phyloP scores from a whole-genome alignment of 1,140 invertebrate species.

The Zaprionus lachaisei region DNA sequence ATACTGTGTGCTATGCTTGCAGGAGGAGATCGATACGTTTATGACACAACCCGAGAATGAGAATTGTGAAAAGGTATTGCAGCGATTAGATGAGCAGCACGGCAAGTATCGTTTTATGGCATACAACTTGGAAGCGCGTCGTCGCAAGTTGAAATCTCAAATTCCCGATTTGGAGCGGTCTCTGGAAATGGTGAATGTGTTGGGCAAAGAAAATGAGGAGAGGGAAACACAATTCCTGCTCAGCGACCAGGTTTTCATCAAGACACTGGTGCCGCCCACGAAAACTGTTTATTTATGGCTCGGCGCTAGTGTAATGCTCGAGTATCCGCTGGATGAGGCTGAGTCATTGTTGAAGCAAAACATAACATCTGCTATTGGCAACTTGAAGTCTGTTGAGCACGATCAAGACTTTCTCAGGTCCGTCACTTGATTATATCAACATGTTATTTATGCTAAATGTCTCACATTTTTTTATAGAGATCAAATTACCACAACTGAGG shows the following conservation, averaged over 20 bases:
- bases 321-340: slow-evolving; percentile 97
- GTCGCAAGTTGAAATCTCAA: slow-evolving; percentile 93
- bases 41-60: slow-evolving; percentile 93
- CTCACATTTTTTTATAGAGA: slow-evolving; percentile 88
- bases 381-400: slow-evolving; percentile 93
- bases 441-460: background rate
- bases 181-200: slow-evolving; percentile 95
- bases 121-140: slow-evolving; percentile 93
- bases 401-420: slow-evolving; percentile 89
- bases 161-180: slow-evolving; percentile 97
- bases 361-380: slow-evolving; percentile 93
- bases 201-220: slow-evolving; percentile 92
- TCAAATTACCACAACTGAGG: slow-evolving; percentile 99
- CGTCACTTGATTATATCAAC: background rate
- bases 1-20: slow-evolving; percentile 20
- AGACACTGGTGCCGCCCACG: slow-evolving; percentile 94
- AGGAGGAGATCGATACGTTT: slow-evolving; percentile 98
- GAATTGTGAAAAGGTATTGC: slow-evolving; percentile 93
- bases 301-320: slow-evolving; percentile 99
- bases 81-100: slow-evolving; percentile 95
- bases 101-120: slow-evolving; percentile 99
- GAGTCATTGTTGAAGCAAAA: slow-evolving; percentile 94
- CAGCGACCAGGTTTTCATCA: slow-evolving; percentile 97
- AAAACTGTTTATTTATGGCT: slow-evolving; percentile 98
- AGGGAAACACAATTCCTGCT: slow-evolving; percentile 96